Evolutionary conservation across 2,888 invertebrate genomes (phyloP).

Genomic region (Pseudococcus longispinus): DNA sequence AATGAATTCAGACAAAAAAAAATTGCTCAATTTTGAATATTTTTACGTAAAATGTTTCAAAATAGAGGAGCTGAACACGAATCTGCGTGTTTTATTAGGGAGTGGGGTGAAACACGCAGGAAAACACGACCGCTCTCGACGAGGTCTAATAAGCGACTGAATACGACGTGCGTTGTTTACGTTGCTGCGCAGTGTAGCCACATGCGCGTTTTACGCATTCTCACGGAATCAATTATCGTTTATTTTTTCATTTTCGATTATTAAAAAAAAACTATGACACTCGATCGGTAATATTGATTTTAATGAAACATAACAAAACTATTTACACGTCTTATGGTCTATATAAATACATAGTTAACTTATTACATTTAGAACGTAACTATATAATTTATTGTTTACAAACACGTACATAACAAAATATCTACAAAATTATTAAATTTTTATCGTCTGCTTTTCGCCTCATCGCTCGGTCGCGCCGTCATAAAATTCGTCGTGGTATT

Average conservation of each 20-base stretch:
- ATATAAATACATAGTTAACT: constrained; percentile 25
- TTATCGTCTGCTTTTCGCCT: neutral
- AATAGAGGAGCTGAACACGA: no score
- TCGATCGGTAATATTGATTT: constrained; percentile 15
- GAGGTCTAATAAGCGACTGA: neutral
- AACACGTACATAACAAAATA: constrained; percentile 52
- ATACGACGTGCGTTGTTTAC: neutral
- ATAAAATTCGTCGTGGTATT: neutral
- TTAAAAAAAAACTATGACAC: neutral
- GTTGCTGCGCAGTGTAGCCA: neutral
- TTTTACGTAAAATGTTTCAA: no score
- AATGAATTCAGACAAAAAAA: no score
- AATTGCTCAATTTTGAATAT: no score
- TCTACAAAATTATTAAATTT: constrained; percentile 45
- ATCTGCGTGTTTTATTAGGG: no score
- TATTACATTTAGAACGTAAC: constrained; percentile 4
- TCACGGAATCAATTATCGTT: neutral
- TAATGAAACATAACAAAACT: constrained; percentile 45
- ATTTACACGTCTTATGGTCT: constrained; percentile 26
- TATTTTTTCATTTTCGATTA: neutral
- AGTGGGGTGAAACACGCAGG: neutral
- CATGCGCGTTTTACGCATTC: no score
- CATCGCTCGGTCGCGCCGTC: neutral
- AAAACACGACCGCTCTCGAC: neutral
- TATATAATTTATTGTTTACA: constrained; percentile 43